These are phyloP conservation scores for Elanus axillaris DNA, from an alignment of 2,113 vertebrate species.

Conservation along the genomic window DNA sequence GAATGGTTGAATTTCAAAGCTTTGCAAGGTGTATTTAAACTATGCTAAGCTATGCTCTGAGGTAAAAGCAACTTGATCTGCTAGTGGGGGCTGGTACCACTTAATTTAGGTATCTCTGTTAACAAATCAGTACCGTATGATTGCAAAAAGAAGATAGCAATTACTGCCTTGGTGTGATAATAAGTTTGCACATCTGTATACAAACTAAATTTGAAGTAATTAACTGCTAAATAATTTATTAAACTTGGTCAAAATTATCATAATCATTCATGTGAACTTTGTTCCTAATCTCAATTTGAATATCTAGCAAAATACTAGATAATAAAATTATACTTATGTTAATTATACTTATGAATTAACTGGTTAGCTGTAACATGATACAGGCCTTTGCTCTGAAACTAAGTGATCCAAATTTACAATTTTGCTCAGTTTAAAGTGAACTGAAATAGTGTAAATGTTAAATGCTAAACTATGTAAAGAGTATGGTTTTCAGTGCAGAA, in stretches of 20 bases:
- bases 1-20: background rate
- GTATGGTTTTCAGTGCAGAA: background rate
- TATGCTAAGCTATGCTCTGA: background rate
- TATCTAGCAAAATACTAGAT: background rate
- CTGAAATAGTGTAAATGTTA: background rate
- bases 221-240: constrained; percentile 13
- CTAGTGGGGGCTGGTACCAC: background rate
- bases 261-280: background rate
- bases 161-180: background rate
- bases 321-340: background rate
- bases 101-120: background rate
- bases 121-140: background rate
- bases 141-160: background rate
- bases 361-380: background rate
- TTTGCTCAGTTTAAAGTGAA: background rate
- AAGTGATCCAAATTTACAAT: background rate
- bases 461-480: background rate
- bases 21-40: background rate
- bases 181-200: background rate
- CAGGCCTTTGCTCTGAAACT: background rate
- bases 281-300: background rate
- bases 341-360: background rate
- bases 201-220: background rate
- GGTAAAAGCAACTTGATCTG: background rate
- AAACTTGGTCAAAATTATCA: background rate